Evolutionary conservation across 2,113 vertebrate species (phyloP).

Genomic region (Onychostruthus taczanowskii): DNA sequence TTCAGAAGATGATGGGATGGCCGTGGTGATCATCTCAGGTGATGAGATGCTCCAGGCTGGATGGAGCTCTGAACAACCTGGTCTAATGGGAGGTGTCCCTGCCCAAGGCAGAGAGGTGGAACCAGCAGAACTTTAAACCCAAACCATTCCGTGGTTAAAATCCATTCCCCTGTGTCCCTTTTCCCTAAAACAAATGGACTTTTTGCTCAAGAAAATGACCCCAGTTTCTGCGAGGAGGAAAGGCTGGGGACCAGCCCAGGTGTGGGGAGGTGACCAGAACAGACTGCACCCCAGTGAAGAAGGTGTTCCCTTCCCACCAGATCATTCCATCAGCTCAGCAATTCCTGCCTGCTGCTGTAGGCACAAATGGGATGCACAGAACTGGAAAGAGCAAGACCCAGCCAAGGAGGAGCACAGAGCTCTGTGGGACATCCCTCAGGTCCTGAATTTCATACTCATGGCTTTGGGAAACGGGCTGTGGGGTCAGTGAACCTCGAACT

Average conservation of each 20-base stretch:
- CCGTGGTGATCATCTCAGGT: background rate
- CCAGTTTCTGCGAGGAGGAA: background rate
- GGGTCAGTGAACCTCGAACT: background rate
- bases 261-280: fast-evolving
- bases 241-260: background rate
- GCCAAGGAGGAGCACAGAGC: fast-evolving
- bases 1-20: background rate
- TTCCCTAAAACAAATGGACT: background rate
- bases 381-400: background rate
- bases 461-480: background rate
- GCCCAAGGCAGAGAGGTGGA: background rate
- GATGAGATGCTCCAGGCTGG: background rate
- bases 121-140: background rate
- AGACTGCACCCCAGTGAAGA: background rate
- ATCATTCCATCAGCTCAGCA: background rate
- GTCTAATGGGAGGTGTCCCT: background rate
- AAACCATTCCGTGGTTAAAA: background rate
- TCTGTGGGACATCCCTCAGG: fast-evolving
- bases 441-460: background rate
- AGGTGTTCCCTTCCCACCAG: background rate
- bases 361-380: background rate
- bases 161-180: background rate
- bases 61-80: background rate
- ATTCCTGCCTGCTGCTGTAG: background rate
- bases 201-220: background rate